A percentile compares a stretch with the other conserved stretches of the same genome.
Conservation (phyloP, 2,888 invertebrate genomes). For the Eristalinus aeneus region DNA sequence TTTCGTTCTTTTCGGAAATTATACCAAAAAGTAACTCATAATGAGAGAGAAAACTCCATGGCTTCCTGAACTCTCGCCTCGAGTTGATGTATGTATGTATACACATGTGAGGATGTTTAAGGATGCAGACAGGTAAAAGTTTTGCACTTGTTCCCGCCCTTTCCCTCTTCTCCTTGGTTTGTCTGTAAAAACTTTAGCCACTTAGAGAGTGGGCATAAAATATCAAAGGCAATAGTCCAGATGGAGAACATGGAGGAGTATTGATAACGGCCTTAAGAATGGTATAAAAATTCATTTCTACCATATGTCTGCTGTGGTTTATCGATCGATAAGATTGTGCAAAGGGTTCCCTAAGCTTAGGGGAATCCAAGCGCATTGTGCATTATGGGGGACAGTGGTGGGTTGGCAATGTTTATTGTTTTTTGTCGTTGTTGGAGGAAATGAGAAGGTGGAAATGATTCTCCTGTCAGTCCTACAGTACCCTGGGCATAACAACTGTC, state of each 20-base stretch:
- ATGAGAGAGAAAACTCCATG: conserved; percentile 50
- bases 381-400: too few species aligned
- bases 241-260: background rate
- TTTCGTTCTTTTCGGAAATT: conserved; percentile 11
- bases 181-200: conserved; percentile 54
- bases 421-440: too few species aligned
- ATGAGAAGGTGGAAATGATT: too few species aligned
- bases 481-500: too few species aligned
- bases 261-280: background rate
- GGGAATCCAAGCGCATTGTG: too few species aligned
- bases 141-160: conserved; percentile 16
- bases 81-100: conserved; percentile 38
- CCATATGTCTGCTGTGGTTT: too few species aligned
- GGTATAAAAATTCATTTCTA: conserved; percentile 31
- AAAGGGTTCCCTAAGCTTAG: too few species aligned
- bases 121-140: conserved; percentile 33
- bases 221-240: conserved; percentile 45
- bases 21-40: conserved; percentile 43
- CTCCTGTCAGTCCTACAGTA: too few species aligned
- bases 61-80: conserved; percentile 51
- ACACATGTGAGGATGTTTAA: conserved; percentile 35
- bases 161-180: background rate
- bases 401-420: too few species aligned
- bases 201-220: conserved; percentile 54
- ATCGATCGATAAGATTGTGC: too few species aligned